These are phyloP conservation scores for Anser cygnoides DNA, from an alignment of 2,113 vertebrate genomes.

Conservation along the genomic window DNA sequence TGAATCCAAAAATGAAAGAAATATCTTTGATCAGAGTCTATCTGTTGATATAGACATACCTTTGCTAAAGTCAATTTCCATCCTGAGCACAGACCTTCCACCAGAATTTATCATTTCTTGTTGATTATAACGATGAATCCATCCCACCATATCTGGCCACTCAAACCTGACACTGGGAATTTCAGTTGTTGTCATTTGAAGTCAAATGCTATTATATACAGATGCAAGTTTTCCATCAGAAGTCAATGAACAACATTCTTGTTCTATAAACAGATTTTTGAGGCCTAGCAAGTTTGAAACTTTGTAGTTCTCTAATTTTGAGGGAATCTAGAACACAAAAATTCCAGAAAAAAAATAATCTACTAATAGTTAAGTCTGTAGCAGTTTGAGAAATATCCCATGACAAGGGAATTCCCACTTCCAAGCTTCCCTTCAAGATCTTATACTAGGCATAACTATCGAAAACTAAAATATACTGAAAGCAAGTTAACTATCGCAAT, in stretches of 20 bases:
- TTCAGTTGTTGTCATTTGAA: background rate
- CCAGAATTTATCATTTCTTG: background rate
- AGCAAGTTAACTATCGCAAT: background rate
- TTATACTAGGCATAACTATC: background rate
- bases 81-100: background rate
- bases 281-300: background rate
- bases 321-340: background rate
- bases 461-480: background rate
- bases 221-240: background rate
- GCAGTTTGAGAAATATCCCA: background rate
- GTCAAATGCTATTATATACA: background rate
- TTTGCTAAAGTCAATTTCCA: background rate
- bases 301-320: background rate
- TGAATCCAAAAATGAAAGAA: background rate
- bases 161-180: background rate
- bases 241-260: fast-evolving
- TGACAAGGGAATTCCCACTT: background rate
- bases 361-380: background rate
- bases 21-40: background rate
- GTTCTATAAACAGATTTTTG: background rate
- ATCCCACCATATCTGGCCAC: background rate
- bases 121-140: background rate
- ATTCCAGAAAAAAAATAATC: background rate
- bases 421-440: background rate
- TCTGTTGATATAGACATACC: background rate